Conservation (phyloP, 1,140 invertebrate species). For the Nebria ingens region DNA sequence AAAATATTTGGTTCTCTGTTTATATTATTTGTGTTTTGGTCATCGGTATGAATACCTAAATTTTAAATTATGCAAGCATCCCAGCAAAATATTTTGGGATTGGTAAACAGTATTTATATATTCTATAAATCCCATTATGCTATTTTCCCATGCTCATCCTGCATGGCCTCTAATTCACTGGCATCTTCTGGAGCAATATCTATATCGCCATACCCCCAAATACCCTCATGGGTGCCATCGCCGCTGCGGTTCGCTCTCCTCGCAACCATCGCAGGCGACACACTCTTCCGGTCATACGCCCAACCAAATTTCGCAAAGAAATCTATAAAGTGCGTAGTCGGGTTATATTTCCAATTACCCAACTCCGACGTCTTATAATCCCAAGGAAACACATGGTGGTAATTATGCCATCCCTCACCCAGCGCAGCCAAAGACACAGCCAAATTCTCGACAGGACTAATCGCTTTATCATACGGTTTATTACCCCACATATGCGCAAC, state of each 20-base stretch:
- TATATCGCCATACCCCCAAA: slow-evolving; percentile 49
- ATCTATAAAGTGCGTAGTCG: slow-evolving; percentile 63
- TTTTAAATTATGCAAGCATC: no score
- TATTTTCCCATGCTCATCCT: slow-evolving; percentile 18
- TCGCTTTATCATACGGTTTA: slow-evolving; percentile 81
- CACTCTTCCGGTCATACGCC: slow-evolving; percentile 60
- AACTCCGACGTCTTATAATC: slow-evolving; percentile 83
- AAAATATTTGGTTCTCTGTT: no score
- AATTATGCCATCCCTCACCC: slow-evolving; percentile 90
- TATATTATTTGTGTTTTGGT: no score
- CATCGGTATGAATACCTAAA: no score
- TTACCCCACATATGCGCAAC: slow-evolving; percentile 84
- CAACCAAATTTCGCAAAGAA: slow-evolving; percentile 58
- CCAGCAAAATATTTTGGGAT: no score
- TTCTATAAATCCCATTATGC: no score
- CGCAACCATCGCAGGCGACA: slow-evolving; percentile 49
- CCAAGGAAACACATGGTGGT: slow-evolving; percentile 84
- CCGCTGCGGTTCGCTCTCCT: slow-evolving; percentile 49
- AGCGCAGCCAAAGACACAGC: slow-evolving; percentile 57
- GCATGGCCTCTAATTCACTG: slow-evolving; percentile 39
- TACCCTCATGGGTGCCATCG: slow-evolving; percentile 43
- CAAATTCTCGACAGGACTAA: slow-evolving; percentile 61
- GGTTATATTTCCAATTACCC: slow-evolving; percentile 42
- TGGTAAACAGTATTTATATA: no score
- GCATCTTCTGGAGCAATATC: slow-evolving; percentile 42